These are phyloP conservation scores for Dioctria rufipes DNA, from an alignment of 2,888 invertebrate species.

Conservation along the genomic window DNA sequence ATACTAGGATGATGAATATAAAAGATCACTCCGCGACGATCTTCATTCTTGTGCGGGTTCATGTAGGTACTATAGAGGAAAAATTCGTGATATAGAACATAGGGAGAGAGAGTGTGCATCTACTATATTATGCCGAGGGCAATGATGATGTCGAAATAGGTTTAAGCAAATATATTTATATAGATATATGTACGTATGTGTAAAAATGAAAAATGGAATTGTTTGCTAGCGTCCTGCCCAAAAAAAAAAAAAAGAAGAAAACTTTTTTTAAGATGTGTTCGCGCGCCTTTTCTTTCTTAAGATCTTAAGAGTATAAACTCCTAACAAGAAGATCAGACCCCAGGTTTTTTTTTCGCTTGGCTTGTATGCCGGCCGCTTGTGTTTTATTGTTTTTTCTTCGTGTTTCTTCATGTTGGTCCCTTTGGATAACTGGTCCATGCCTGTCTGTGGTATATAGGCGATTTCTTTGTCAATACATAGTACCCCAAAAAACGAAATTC, in stretches of 20 bases:
- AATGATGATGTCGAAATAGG: constrained; percentile 24
- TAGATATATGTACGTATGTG: too few relatives aligned
- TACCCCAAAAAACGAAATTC: too few relatives aligned
- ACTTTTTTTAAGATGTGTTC: constrained; percentile 21
- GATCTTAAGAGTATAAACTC: constrained; percentile 21
- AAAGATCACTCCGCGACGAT: constrained; percentile 31
- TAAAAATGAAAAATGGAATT: constrained; percentile 13
- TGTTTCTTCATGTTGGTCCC: too few relatives aligned
- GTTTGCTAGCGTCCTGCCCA: constrained; percentile 13
- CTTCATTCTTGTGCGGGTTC: constrained; percentile 21
- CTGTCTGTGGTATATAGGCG: too few relatives aligned
- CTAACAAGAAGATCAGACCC: constrained; percentile 21
- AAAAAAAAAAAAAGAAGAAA: constrained; percentile 41
- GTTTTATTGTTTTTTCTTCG: too few relatives aligned
- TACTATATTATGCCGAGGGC: neutral
- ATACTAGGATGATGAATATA: constrained; percentile 10
- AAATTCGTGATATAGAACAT: too few relatives aligned
- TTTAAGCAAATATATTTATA: neutral
- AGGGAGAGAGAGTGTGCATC: neutral
- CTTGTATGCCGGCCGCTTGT: neutral
- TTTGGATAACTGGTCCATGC: too few relatives aligned
- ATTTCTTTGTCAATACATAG: too few relatives aligned
- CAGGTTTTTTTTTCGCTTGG: constrained; percentile 12
- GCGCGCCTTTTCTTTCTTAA: neutral
- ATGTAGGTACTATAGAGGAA: too few relatives aligned